Evolutionary conservation across 2,113 vertebrate species (phyloP).

Genomic region (Brachionichthys hirsutus): DNA sequence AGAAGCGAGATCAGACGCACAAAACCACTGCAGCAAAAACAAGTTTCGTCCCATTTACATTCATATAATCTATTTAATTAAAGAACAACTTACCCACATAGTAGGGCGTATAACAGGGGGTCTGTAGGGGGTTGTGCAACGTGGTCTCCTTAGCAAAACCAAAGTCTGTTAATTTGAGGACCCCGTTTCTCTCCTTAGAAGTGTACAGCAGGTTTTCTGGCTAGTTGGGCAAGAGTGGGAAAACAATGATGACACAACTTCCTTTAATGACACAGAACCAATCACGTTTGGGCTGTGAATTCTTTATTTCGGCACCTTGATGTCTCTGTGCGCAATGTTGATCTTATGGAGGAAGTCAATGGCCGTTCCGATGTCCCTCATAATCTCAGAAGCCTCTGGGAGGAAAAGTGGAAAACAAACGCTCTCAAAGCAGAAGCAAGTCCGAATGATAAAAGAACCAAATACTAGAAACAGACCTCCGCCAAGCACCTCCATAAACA

Average conservation of each 20-base stretch:
- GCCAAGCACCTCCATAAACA: too few species aligned
- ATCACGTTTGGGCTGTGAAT: not conserved
- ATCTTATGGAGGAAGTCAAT: conserved; percentile 90
- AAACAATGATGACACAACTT: not conserved
- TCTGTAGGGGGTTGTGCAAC: conserved; percentile 90
- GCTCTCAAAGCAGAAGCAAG: conserved; percentile 58
- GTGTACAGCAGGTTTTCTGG: conserved; percentile 97
- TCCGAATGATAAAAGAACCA: not conserved
- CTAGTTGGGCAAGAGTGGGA: conserved; percentile 64
- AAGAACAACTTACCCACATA: conserved; percentile 88
- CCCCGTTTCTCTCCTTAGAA: conserved; percentile 78
- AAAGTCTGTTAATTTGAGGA: conserved; percentile 97
- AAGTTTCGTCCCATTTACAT: not conserved
- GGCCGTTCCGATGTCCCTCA: conserved; percentile 93
- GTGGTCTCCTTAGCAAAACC: conserved; percentile 98
- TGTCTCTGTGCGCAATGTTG: conserved; percentile 94
- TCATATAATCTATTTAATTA: not conserved
- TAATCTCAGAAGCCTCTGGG: conserved; percentile 93
- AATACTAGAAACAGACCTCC: not conserved
- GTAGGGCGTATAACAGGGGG: conserved; percentile 97
- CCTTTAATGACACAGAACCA: not conserved
- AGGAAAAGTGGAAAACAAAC: conserved; percentile 36
- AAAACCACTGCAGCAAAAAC: not conserved
- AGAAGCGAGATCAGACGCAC: too few species aligned
- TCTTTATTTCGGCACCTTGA: conserved; percentile 83